Percentiles rank a stretch among this genome's conserved stretches.
Conservation (phyloP, 2,888 invertebrate species). For the Microctonus hyperodae region DNA sequence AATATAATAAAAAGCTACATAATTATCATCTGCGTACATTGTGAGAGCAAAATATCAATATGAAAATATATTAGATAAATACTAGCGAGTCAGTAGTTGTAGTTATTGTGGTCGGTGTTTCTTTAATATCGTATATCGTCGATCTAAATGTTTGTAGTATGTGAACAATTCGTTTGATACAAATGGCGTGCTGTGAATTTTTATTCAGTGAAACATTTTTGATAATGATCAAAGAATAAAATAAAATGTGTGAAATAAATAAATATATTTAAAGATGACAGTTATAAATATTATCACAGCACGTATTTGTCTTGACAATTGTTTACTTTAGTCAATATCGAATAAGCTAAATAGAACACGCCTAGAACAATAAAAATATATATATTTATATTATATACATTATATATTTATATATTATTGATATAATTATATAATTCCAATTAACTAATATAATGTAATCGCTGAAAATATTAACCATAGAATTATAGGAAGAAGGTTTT, state of each 20-base stretch:
- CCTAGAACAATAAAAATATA: conserved; percentile 49
- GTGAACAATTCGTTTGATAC: conserved; percentile 45
- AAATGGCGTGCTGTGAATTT: conserved; percentile 29
- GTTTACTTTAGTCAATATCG: conserved; percentile 58
- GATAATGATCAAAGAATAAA: conserved; percentile 3
- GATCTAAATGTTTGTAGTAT: conserved; percentile 60
- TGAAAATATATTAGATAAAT: conserved; percentile 56
- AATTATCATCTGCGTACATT: conserved; percentile 56
- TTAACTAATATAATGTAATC: conserved; percentile 54
- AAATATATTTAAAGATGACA: neutral
- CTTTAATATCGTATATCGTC: conserved; percentile 60
- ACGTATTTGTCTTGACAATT: conserved; percentile 40
- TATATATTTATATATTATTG: too few species aligned
- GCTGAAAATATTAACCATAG: conserved; percentile 58
- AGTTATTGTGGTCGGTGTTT: conserved; percentile 62
- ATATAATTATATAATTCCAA: conserved; percentile 52
- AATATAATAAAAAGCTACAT: conserved; percentile 22
- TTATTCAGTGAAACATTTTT: neutral
- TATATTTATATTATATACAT: conserved; percentile 25
- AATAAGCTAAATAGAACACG: conserved; percentile 60
- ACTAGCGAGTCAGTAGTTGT: conserved; percentile 62
- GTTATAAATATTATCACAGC: neutral
- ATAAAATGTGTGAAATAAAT: conserved; percentile 6
- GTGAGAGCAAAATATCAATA: conserved; percentile 58
- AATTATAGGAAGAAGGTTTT: conserved; percentile 51